Percentiles rank a stretch among this genome's conserved stretches.
Evolutionary conservation across 1,140 invertebrate species (phyloP).

Genomic region (Macrocentrus cingulum): DNA sequence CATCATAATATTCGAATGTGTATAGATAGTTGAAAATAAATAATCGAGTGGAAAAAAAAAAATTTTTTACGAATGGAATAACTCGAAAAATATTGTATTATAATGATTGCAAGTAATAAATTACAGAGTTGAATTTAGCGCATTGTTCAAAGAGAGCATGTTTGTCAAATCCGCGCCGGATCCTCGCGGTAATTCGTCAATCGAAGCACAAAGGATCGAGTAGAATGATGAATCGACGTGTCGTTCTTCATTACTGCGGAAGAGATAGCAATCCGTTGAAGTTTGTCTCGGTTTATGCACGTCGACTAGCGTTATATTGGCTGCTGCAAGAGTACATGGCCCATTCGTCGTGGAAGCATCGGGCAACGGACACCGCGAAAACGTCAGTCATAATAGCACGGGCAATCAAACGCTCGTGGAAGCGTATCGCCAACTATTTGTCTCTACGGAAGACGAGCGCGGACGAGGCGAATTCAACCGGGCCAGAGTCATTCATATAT

Average conservation of each 20-base stretch:
- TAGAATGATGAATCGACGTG: slow-evolving; percentile 5
- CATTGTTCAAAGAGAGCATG: not conserved
- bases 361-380: slow-evolving; percentile 43
- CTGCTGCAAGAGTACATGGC: not conserved
- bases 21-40: too few species aligned
- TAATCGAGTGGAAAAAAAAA: too few species aligned
- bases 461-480: slow-evolving; percentile 29
- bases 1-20: too few species aligned
- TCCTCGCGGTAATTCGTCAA: not conserved
- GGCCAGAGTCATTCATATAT: not conserved
- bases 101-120: too few species aligned
- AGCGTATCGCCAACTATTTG: slow-evolving; percentile 49
- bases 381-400: slow-evolving; percentile 56
- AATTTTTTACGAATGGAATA: too few species aligned
- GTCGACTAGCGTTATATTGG: not conserved
- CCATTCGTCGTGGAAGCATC: slow-evolving; percentile 18
- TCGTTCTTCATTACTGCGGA: slow-evolving; percentile 19
- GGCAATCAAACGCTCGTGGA: slow-evolving; percentile 55
- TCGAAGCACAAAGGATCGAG: not conserved
- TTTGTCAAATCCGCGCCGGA: not conserved
- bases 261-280: slow-evolving; percentile 22
- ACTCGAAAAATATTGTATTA: too few species aligned
- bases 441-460: slow-evolving; percentile 54
- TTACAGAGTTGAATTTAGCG: too few species aligned
- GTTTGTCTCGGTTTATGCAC: slow-evolving; percentile 11